Evolutionary conservation across 2,888 invertebrate genomes (phyloP).

Genomic region (Hemithea aestivaria): DNA sequence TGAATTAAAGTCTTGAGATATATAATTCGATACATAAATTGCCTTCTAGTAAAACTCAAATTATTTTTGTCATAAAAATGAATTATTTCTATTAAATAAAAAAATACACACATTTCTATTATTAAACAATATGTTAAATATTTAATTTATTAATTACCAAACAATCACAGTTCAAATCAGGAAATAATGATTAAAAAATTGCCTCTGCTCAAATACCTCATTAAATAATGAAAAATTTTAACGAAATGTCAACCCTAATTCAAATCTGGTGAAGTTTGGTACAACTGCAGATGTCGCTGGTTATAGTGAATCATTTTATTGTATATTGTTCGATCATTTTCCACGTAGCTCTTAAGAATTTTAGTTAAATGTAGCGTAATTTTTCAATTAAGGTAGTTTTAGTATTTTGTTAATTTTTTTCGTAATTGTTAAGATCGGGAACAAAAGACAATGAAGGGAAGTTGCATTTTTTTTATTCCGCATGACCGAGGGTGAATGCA

Average conservation of each 20-base stretch:
- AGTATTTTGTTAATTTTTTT: constrained; percentile 76
- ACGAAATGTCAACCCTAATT: constrained; percentile 28
- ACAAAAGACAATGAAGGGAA: constrained; percentile 76
- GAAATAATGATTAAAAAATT: constrained; percentile 27
- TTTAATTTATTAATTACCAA: constrained; percentile 32
- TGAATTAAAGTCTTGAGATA: too few relatives aligned
- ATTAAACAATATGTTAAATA: constrained; percentile 35
- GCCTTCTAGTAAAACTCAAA: too few relatives aligned
- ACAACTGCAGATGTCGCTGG: constrained; percentile 54
- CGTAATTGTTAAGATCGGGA: constrained; percentile 68
- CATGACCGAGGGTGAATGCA: constrained; percentile 9
- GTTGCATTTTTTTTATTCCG: constrained; percentile 53
- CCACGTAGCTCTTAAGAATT: constrained; percentile 72
- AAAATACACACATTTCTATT: neutral
- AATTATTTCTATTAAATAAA: too few relatives aligned
- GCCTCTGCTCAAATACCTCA: constrained; percentile 56
- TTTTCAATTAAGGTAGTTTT: constrained; percentile 73
- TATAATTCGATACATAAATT: too few relatives aligned
- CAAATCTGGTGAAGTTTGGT: constrained; percentile 27
- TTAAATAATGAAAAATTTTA: constrained; percentile 41
- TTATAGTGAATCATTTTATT: constrained; percentile 76
- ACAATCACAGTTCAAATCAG: constrained; percentile 19
- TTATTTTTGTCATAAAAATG: too few relatives aligned
- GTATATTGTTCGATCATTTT: constrained; percentile 78
- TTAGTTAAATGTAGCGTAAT: constrained; percentile 74